These are phyloP conservation scores for Micrastur ruficollis DNA, from an alignment of 2,797 vertebrate genomes.

Conservation along the genomic window DNA sequence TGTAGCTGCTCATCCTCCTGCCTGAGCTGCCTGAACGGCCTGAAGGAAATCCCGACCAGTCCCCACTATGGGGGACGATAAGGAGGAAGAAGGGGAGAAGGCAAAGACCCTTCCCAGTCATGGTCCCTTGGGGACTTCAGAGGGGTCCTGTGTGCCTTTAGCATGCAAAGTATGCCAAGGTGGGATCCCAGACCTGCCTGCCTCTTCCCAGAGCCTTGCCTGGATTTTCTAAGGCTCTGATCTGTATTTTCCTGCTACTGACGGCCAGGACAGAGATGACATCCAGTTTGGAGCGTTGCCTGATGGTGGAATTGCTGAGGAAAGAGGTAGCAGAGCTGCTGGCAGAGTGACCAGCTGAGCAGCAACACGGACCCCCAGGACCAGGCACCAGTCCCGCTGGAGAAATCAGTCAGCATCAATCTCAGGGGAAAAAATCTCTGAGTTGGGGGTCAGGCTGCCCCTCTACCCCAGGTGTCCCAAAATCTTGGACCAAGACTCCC, in stretches of 20 bases:
- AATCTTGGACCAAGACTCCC: neutral
- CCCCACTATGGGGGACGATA: fast-evolving
- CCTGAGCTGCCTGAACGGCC: neutral
- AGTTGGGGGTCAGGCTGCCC: neutral
- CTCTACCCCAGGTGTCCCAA: neutral
- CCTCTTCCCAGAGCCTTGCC: neutral
- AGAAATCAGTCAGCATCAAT: neutral
- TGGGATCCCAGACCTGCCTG: neutral
- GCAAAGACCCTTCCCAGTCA: neutral
- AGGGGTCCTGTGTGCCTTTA: fast-evolving
- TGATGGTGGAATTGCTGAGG: neutral
- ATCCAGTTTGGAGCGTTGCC: neutral
- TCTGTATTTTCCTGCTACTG: neutral
- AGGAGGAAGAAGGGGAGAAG: neutral
- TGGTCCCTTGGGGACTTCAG: neutral
- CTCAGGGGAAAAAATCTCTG: neutral
- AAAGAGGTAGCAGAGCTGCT: neutral
- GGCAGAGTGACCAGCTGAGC: neutral
- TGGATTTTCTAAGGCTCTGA: neutral
- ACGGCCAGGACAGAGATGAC: neutral
- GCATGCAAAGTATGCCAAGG: no score
- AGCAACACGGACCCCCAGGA: neutral
- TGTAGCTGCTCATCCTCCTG: neutral
- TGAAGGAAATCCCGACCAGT: neutral
- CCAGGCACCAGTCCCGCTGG: neutral